phyloP scores from a whole-genome alignment of 1,140 invertebrate species.

The Adelges cooleyi region DNA sequence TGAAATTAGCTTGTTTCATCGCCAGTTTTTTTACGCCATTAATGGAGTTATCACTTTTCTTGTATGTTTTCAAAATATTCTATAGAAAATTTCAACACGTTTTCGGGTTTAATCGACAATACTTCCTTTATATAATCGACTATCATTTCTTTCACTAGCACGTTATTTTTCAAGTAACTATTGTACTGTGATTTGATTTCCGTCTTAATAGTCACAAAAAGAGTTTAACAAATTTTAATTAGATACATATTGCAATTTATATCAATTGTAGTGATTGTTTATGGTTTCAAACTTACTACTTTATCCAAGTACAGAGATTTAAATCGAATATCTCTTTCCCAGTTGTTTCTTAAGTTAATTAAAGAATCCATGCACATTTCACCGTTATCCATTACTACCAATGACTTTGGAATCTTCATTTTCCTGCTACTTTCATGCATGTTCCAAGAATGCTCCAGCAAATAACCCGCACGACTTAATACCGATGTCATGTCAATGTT shows the following conservation, averaged over 20 bases:
- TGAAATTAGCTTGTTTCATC: no score
- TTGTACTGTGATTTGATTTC: background rate
- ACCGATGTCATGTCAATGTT: background rate
- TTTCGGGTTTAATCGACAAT: background rate
- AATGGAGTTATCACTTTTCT: no score
- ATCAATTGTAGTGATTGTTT: background rate
- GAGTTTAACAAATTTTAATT: background rate
- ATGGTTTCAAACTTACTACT: background rate
- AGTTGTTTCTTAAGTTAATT: background rate
- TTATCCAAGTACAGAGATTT: background rate
- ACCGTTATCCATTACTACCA: background rate
- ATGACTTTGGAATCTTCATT: background rate
- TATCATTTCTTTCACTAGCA: background rate
- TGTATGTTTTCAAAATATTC: background rate
- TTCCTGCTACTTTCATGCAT: background rate
- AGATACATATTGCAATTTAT: background rate
- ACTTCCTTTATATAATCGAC: background rate
- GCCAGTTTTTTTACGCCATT: no score
- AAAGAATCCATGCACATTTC: background rate
- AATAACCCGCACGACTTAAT: conserved; percentile 7
- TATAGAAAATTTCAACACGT: conserved; percentile 16
- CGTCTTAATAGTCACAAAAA: no score
- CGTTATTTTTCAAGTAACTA: background rate
- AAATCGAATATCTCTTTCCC: background rate
- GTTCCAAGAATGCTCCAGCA: conserved; percentile 6